Evolutionary conservation across 2,797 vertebrate genomes (phyloP), one percentile per base, ranked within the genome.

Genomic region (Takifugu rubripes): DNA sequence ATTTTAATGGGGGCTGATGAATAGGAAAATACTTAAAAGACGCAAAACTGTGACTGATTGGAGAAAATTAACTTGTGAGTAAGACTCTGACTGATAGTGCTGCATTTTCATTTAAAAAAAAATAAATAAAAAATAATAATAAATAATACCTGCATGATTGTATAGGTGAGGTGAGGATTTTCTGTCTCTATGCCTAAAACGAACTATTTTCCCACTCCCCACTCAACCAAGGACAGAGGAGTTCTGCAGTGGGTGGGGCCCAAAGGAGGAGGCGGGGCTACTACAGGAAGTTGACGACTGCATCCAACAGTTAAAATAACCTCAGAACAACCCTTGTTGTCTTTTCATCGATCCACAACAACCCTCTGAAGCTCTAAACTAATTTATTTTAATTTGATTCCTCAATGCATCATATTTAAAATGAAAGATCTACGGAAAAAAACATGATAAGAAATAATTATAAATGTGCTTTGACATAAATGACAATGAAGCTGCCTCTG

Each of bases 401-500:
- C 26, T 33, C 17, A 15, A 8, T 46, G 8, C 21, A 31, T n/a
- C 1, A n/a, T 26, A 26, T 26, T 14, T 44, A 17, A 44, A 17
- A 25, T 25, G 10, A 48, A 25, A 9, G 12, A 21, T 21, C 17
- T 21, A 10, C 8, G 10, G 0, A 25, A 9, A n/a, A 21, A 1
- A 16, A 60, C 54, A 49, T 1, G 27, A 52, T 3, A 45, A 62
- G 36, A 72, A 68, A 70, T 74, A 66, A 78, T 71, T 70, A 70
- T 53, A 16, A 77, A 55, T 48, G 8, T 36, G 43, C 36, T 45
- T 29, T 73, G 64, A 61, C 54, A 63, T 69, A 63, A 77, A 70
- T 69, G 54, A 66, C 65, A 59, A 56, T 61, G 25, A 49, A 44
- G 62, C 72, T 72, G 47, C 62, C 52, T 71, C 70, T 65, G 50